Conservation (phyloP, 2,888 invertebrate genomes). For the Hirtodrosophila histrioides region DNA sequence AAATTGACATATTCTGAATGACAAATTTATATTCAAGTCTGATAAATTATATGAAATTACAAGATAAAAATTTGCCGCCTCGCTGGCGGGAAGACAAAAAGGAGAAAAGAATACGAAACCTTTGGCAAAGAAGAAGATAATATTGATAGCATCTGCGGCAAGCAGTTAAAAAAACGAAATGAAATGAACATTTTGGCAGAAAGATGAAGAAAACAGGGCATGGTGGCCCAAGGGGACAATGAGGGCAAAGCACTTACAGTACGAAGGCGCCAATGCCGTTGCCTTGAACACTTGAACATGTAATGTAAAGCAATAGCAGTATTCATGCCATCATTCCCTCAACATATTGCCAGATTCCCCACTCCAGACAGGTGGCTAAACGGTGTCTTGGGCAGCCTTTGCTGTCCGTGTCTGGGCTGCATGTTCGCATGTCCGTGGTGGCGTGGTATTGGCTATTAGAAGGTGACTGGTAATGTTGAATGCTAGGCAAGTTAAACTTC, state of each 20-base stretch:
- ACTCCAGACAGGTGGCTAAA: constrained; percentile 55
- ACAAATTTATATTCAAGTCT: constrained; percentile 82
- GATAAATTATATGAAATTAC: constrained; percentile 81
- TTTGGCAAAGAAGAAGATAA: constrained; percentile 61
- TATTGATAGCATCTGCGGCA: constrained; percentile 76
- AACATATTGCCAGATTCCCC: constrained; percentile 21
- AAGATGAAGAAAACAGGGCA: constrained; percentile 39
- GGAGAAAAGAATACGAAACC: constrained; percentile 40
- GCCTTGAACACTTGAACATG: constrained; percentile 52
- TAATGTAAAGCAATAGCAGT: constrained; percentile 69
- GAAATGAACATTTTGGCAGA: constrained; percentile 53
- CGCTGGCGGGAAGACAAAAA: constrained; percentile 40
- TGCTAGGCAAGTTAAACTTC: constrained; percentile 70
- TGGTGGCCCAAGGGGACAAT: constrained; percentile 12
- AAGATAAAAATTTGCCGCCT: constrained; percentile 57
- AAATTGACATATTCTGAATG: constrained; percentile 82
- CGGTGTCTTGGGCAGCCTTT: constrained; percentile 40
- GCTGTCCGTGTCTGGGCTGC: constrained; percentile 22
- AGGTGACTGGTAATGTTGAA: too few species aligned
- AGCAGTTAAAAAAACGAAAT: constrained; percentile 61
- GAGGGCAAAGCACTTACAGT: constrained; percentile 21
- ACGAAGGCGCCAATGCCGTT: constrained; percentile 30
- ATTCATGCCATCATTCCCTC: constrained; percentile 1
- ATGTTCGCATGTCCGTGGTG: constrained; percentile 52
- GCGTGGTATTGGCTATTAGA: not conserved